Evolutionary conservation across 2,113 vertebrate species (phyloP), one percentile per base, ranked within the genome.

Genomic region (Strix uralensis): DNA sequence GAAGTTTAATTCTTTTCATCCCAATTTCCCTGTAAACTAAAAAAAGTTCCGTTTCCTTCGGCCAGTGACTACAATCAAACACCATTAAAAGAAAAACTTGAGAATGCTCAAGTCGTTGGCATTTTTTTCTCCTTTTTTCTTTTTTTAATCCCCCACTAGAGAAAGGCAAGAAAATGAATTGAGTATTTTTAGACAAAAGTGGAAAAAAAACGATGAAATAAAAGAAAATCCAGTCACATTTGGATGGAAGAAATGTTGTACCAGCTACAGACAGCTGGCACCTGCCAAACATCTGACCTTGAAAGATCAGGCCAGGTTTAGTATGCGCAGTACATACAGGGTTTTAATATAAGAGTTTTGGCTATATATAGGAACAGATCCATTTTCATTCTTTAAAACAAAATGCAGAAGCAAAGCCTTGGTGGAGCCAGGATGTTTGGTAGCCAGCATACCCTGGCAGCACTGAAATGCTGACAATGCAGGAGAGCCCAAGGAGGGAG

Each of bases 251-350:
- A 82, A 94, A 81, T 1, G 0, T 91, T 51, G 69, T 46, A 77
- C 66, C 62, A 90, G 96, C 62, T 86, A 92, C 79, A 92, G 73
- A 91, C 15, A 15, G 15, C 14, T 96, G 88, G 71, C 69, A 92
- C 62, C 89, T 93, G 87, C 89, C 75, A 92, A 96, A 90, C 38
- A 92, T 44, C 84, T 42, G 93, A 95, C 91, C 94, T 94, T 95
- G 91, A 90, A 73, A 90, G 92, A 88, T 88, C 87, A 90, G 93
- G 66, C 49, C 81, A 88, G 78, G 78, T 86, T 97, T 88, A 92
- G 58, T 74, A 96, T 78, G 91, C 71, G 0, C 32, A 36, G 66
- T 55, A 59, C 84, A 81, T 54, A 27, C 42, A 70, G 38, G 21
- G 59, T 13, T 89, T 82, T 82, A 94, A 92, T 62, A 17, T 27